Evolutionary conservation across 23 tunicate genomes (phyloP).

Genomic region (Styela clava): DNA sequence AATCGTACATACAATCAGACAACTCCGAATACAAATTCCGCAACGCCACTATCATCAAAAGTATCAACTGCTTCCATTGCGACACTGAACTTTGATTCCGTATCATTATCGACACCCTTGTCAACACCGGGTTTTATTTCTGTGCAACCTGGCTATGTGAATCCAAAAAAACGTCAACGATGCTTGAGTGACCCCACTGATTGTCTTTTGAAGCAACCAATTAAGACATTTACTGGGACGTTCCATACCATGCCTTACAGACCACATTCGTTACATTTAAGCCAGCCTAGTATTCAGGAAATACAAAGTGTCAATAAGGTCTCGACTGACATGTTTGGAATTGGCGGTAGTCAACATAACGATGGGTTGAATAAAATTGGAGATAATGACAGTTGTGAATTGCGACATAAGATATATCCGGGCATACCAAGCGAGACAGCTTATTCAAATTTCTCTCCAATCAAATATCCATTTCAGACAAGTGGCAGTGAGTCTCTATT

Average conservation of each 20-base stretch:
- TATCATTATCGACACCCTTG: neutral
- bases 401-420: neutral
- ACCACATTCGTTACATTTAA: neutral
- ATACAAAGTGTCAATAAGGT: neutral
- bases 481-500: neutral
- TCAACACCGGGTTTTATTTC: neutral
- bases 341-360: neutral
- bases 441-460: neutral
- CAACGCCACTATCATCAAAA: neutral
- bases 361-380: neutral
- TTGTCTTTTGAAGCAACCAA: constrained; percentile 3
- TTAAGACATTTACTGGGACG: constrained; percentile 19
- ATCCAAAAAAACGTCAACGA: constrained; percentile 25
- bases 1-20: neutral
- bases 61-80: neutral
- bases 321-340: neutral
- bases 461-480: neutral
- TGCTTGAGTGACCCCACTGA: constrained; percentile 16
- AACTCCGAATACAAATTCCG: neutral
- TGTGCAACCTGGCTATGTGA: neutral
- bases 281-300: neutral
- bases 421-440: neutral
- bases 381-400: neutral
- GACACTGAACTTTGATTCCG: constrained; percentile 9
- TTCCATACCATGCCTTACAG: constrained; percentile 20